Percentiles rank a stretch among this genome's conserved stretches.
Evolutionary conservation across 2,888 invertebrate species (phyloP).

Genomic region (Watsonalla cultraria): DNA sequence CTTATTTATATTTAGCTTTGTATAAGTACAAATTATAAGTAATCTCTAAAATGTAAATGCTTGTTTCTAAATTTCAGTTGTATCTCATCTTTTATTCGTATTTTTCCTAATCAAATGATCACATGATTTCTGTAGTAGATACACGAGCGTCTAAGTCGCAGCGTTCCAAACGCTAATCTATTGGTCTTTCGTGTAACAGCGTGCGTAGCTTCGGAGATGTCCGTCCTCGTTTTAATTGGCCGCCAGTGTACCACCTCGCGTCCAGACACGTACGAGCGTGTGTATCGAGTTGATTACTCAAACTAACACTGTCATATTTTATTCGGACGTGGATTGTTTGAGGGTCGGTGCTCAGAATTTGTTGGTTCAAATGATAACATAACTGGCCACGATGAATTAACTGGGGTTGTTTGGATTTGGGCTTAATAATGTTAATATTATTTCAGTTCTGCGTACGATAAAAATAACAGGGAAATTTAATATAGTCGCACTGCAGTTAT

Average conservation of each 20-base stretch:
- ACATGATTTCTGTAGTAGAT: too few relatives aligned
- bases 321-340: constrained; percentile 31
- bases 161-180: constrained; percentile 8
- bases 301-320: constrained; percentile 52
- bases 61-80: not conserved
- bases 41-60: too few relatives aligned
- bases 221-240: constrained; percentile 54
- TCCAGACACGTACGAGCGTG: constrained; percentile 42
- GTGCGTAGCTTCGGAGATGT: constrained; percentile 13
- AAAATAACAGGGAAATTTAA: too few relatives aligned
- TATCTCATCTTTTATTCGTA: not conserved
- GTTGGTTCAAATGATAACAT: not conserved
- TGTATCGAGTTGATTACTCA: constrained; percentile 57
- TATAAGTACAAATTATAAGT: too few relatives aligned
- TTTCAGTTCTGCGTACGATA: too few relatives aligned
- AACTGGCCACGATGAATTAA: too few relatives aligned
- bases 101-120: too few relatives aligned
- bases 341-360: constrained; percentile 20
- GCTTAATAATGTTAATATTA: too few relatives aligned
- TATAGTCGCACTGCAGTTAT: too few relatives aligned
- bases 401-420: too few relatives aligned
- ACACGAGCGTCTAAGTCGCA: constrained; percentile 3
- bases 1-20: too few relatives aligned
- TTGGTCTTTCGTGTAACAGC: not conserved
- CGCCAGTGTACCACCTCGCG: constrained; percentile 40